Percentiles rank a stretch among this genome's conserved stretches.
Conservation (phyloP, 2,797 vertebrate species). For the Picus viridis region DNA sequence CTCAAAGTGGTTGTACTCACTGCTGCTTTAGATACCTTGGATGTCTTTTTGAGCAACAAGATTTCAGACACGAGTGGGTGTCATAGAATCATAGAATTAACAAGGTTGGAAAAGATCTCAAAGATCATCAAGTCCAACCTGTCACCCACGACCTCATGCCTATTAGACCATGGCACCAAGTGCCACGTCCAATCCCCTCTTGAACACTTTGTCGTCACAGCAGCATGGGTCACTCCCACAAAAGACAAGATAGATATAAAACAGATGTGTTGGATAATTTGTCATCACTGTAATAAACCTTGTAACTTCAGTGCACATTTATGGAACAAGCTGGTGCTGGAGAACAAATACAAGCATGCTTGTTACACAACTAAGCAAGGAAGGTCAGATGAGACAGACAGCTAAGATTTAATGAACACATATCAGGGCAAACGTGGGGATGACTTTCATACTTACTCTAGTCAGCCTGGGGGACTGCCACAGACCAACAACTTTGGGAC, state of each 20-base stretch:
- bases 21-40: background rate
- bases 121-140: too few relatives aligned
- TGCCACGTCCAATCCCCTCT: too few relatives aligned
- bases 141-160: too few relatives aligned
- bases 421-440: slow-evolving; percentile 9
- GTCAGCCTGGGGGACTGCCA: background rate
- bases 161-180: too few relatives aligned
- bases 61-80: background rate
- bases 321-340: slow-evolving; percentile 60
- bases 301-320: slow-evolving; percentile 50
- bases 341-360: slow-evolving; percentile 75
- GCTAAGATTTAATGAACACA: slow-evolving; percentile 18
- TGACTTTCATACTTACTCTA: background rate
- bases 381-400: slow-evolving; percentile 53
- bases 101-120: too few relatives aligned
- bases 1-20: background rate
- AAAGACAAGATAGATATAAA: background rate
- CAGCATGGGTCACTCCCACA: accelerated
- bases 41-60: background rate
- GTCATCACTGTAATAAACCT: slow-evolving; percentile 73
- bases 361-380: slow-evolving; percentile 72
- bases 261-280: slow-evolving; percentile 79
- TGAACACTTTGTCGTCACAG: background rate
- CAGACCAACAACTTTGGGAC: background rate
- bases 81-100: too few relatives aligned